Conservation (phyloP, 2,113 vertebrate species). For the Syngnathus floridae region DNA sequence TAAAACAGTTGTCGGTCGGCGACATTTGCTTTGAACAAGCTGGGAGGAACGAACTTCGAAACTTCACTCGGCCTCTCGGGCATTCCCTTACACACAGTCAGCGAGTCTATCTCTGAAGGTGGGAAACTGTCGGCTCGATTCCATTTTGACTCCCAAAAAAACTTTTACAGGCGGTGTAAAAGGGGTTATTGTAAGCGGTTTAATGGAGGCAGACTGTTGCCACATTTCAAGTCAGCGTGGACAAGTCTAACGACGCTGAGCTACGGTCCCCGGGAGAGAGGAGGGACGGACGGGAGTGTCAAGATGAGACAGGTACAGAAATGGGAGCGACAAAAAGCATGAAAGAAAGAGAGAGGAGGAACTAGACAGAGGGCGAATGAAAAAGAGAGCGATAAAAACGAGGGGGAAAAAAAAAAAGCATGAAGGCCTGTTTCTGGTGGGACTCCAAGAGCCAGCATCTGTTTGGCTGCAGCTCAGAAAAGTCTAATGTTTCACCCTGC, state of each 20-base stretch:
- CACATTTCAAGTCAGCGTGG: constrained; percentile 31
- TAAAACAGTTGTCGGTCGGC: neutral
- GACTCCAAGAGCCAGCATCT: constrained; percentile 77
- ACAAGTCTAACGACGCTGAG: constrained; percentile 29
- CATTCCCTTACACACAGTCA: neutral
- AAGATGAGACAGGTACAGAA: constrained; percentile 36
- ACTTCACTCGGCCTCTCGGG: neutral
- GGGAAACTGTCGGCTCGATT: neutral
- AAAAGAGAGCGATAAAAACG: constrained; percentile 17
- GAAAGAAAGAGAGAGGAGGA: constrained; percentile 33
- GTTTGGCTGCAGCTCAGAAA: constrained; percentile 77
- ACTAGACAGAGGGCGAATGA: constrained; percentile 6
- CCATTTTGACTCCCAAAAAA: neutral
- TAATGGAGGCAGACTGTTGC: constrained; percentile 27
- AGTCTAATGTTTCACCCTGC: constrained; percentile 76
- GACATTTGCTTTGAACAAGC: neutral
- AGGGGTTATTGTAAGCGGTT: neutral
- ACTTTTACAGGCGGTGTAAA: neutral
- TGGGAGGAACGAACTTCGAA: neutral
- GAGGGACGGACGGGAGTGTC: constrained; percentile 45
- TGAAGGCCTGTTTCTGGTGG: constrained; percentile 71
- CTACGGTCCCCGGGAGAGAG: constrained; percentile 25
- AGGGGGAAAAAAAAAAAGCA: constrained; percentile 53
- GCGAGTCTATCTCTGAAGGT: neutral
- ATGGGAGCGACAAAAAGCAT: constrained; percentile 32